Conservation (phyloP, 2,888 invertebrate genomes). For the Drosophila nr. fundita region DNA sequence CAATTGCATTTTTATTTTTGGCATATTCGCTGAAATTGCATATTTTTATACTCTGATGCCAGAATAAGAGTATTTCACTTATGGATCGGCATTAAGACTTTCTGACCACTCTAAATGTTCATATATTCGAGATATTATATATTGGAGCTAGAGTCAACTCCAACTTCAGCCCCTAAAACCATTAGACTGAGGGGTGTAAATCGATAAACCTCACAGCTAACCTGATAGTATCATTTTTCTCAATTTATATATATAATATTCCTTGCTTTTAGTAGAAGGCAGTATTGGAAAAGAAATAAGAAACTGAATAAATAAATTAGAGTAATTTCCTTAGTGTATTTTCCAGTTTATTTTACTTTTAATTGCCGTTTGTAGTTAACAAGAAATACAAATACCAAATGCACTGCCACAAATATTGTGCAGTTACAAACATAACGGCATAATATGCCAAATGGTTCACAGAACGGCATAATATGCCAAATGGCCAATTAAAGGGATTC, state of each 20-base stretch:
- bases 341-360: background rate
- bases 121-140: background rate
- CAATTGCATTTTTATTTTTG: constrained; percentile 37
- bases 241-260: background rate
- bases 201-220: background rate
- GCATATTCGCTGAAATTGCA: constrained; percentile 39
- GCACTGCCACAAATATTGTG: constrained; percentile 7
- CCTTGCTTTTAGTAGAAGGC: background rate
- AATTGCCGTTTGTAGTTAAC: background rate
- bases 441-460: constrained; percentile 49
- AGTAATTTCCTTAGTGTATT: background rate
- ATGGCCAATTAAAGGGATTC: constrained; percentile 25
- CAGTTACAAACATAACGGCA: constrained; percentile 35
- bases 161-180: no score
- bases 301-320: background rate
- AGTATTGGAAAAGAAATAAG: background rate
- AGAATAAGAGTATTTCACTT: background rate
- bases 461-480: constrained; percentile 55
- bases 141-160: no score
- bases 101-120: background rate
- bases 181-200: no score
- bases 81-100: background rate
- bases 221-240: background rate
- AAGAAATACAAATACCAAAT: constrained; percentile 9
- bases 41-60: constrained; percentile 11